Percentiles rank a stretch among this genome's conserved stretches.
These are phyloP conservation scores for Bombus picipes DNA, from an alignment of 1,140 invertebrate species.

Conservation along the genomic window DNA sequence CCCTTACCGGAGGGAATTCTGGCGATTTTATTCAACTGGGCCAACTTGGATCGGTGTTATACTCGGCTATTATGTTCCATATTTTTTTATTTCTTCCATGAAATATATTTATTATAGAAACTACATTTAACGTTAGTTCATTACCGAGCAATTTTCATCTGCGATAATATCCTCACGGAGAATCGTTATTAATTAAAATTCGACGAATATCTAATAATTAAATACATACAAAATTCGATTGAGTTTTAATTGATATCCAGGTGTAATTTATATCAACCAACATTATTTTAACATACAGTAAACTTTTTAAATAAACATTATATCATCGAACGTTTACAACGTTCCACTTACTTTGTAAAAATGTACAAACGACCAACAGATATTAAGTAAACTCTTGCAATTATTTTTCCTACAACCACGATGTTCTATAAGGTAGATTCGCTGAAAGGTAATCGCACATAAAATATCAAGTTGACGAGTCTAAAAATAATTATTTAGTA, in stretches of 20 bases:
- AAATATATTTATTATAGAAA: not conserved
- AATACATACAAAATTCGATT: not conserved
- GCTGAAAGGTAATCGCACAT: too few relatives aligned
- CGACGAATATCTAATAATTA: not conserved
- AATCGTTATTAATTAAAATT: slow-evolving; percentile 1
- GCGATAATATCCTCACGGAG: not conserved
- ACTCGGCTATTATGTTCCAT: not conserved
- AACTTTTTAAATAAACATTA: not conserved
- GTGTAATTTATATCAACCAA: not conserved
- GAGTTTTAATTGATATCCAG: not conserved
- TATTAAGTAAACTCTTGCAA: not conserved
- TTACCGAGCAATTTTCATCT: not conserved
- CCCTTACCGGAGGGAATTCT: not conserved
- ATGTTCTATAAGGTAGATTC: too few relatives aligned
- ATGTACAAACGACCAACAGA: not conserved
- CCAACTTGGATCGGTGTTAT: not conserved
- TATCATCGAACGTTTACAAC: not conserved
- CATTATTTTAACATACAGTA: not conserved
- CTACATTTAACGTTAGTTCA: not conserved
- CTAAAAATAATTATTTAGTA: too few relatives aligned
- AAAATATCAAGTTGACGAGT: too few relatives aligned
- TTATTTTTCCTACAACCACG: not conserved
- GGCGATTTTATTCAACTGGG: not conserved
- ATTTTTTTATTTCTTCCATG: not conserved
- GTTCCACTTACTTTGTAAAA: not conserved